Evolutionary conservation across 2,113 vertebrate species (phyloP), one percentile per base, ranked within the genome.

Genomic region (Mesembrinibis cayennensis): DNA sequence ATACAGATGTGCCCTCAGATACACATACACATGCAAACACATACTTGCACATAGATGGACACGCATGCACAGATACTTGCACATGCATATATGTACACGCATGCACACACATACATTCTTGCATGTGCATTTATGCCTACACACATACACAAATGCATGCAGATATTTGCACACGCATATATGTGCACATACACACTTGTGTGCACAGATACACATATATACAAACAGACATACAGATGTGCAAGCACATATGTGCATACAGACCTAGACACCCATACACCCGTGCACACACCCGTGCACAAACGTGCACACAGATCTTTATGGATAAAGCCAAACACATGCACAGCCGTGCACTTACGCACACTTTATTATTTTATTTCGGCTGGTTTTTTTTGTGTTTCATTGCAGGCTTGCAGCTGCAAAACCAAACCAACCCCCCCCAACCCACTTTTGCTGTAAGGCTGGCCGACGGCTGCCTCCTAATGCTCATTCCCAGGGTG

Each of bases 391-490:
- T 30, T 80, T 27, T 14, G 2, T 11, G 2, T 45, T 45, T 38
- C 22, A 1, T 7, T 10, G 30, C 36, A 12, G 30, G 30, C 11
- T 18, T 10, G 11, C 26, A 38, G 32, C 58, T 40, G 23, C 66
- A 29, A 55, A 62, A 23, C 38, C 40, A 9, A 55, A 20, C 13
- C 49, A 16, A 23, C 7, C 2, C n/a, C 16, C 17, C 32, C 6
- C 10, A 40, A 3, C 7, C 62, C 20, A 7, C 11, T 8, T 8
- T 7, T 21, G 38, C 49, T 59, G 38, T 6, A 10, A 26, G n/a
- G 11, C 36, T 1, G 0, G n/a, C 76, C 3, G 10, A 12, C 0
- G 1, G 56, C 53, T 42, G n/a, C 16, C 52, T 61, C 71, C 22
- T 19, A 9, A 58, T 8, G 18, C 7, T 30, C 12, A 8, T n/a